Conservation (phyloP, 2,888 invertebrate genomes). For the Rambutsinella grinnellia region DNA sequence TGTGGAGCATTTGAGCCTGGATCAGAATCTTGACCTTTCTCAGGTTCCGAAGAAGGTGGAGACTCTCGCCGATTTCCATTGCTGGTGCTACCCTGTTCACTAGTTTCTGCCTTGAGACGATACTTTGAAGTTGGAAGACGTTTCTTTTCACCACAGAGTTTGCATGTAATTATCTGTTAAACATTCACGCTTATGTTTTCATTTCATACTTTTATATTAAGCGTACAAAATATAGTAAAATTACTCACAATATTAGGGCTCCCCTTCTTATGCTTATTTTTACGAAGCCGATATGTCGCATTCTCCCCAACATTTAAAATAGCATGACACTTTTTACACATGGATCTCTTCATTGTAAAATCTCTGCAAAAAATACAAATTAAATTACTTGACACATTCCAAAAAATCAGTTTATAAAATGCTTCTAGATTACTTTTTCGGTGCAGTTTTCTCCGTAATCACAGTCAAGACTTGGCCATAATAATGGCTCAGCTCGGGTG, state of each 20-base stretch:
- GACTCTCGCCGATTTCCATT: not conserved
- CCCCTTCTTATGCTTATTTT: constrained; percentile 51
- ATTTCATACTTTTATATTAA: too few species aligned
- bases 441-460: constrained; percentile 60
- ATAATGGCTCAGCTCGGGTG: constrained; percentile 47
- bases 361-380: too few species aligned
- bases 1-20: not conserved
- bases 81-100: not conserved
- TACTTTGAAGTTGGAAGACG: constrained; percentile 12
- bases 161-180: constrained; percentile 27
- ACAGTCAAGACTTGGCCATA: constrained; percentile 59
- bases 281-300: constrained; percentile 52
- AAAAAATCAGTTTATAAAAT: too few species aligned
- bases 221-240: too few species aligned
- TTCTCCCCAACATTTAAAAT: constrained; percentile 56
- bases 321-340: constrained; percentile 59
- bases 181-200: too few species aligned
- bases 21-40: too few species aligned
- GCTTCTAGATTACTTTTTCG: constrained; percentile 60
- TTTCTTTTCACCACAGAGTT: constrained; percentile 22
- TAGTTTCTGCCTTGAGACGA: constrained; percentile 10
- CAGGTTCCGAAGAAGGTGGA: not conserved
- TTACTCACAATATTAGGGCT: constrained; percentile 49
- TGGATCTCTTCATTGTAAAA: constrained; percentile 61
- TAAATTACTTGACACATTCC: too few species aligned